These are phyloP conservation scores for Sminthopsis crassicaudata DNA, from an alignment of 2,113 vertebrate species.

Conservation along the genomic window DNA sequence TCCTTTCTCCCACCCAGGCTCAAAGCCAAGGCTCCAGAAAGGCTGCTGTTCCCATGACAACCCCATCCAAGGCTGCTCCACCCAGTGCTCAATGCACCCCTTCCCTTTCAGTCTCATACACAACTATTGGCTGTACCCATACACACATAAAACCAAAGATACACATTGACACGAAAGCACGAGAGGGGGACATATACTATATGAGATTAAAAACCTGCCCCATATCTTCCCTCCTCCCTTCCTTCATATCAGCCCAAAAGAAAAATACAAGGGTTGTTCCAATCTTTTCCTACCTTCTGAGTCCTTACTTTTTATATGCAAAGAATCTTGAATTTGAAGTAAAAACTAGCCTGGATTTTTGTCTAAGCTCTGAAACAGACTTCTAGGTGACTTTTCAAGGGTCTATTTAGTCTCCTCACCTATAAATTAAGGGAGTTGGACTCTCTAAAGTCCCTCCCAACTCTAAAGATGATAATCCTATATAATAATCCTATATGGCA, in stretches of 20 bases:
- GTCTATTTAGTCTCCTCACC: background rate
- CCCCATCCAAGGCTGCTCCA: conserved; percentile 72
- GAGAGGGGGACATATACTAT: background rate
- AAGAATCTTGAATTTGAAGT: background rate
- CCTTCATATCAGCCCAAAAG: conserved; percentile 9
- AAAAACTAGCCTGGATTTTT: background rate
- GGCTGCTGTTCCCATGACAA: conserved; percentile 80
- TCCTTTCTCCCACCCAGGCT: conserved; percentile 53
- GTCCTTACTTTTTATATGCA: background rate
- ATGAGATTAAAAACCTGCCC: background rate
- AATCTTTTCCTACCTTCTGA: background rate
- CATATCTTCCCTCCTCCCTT: background rate
- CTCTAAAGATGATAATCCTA: background rate
- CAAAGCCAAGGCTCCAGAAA: conserved; percentile 75
- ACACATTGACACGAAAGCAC: background rate
- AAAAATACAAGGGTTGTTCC: background rate
- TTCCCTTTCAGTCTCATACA: conserved; percentile 55
- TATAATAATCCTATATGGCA: background rate
- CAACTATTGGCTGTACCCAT: conserved; percentile 42
- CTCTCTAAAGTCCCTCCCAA: background rate
- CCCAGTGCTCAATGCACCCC: conserved; percentile 55
- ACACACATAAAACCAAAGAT: conserved; percentile 71
- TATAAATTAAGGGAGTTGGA: background rate
- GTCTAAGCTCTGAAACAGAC: background rate
- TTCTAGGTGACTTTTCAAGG: background rate